Conservation (phyloP, 1,140 invertebrate species). For the Oreohelix idahoensis region DNA sequence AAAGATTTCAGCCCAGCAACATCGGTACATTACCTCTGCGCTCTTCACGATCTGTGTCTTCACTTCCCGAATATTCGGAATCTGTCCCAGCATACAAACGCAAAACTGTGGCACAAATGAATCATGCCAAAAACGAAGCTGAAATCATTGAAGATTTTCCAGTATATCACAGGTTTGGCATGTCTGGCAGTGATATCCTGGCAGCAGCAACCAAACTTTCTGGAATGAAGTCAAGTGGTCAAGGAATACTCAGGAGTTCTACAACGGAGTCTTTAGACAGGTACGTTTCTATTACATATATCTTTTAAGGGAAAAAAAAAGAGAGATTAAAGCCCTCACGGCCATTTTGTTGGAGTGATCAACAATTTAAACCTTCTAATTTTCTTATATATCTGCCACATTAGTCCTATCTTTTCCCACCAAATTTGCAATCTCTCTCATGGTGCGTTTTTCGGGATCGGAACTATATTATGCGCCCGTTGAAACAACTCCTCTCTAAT, state of each 20-base stretch:
- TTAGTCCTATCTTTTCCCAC: no score
- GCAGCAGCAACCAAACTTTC: not conserved
- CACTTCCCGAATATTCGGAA: not conserved
- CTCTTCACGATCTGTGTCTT: not conserved
- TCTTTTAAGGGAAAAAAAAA: no score
- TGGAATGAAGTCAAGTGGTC: not conserved
- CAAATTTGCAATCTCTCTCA: no score
- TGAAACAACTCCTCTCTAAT: no score
- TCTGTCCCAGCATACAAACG: not conserved
- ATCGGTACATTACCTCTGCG: no score
- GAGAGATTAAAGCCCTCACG: no score
- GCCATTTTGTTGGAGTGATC: no score
- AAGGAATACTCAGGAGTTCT: not conserved
- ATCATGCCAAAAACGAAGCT: not conserved
- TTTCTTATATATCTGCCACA: no score
- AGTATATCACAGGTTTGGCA: not conserved
- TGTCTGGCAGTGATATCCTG: not conserved
- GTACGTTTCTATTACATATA: not conserved
- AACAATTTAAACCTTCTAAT: no score
- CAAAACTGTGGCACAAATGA: not conserved
- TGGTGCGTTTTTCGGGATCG: no score
- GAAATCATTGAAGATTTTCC: not conserved
- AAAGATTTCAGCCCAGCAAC: not conserved
- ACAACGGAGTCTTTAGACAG: not conserved
- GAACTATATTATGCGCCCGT: no score